A percentile compares a stretch with the other conserved stretches of the same genome.
These are phyloP conservation scores for Cheilosia impressa DNA, from an alignment of 2,888 invertebrate genomes.

Conservation along the genomic window DNA sequence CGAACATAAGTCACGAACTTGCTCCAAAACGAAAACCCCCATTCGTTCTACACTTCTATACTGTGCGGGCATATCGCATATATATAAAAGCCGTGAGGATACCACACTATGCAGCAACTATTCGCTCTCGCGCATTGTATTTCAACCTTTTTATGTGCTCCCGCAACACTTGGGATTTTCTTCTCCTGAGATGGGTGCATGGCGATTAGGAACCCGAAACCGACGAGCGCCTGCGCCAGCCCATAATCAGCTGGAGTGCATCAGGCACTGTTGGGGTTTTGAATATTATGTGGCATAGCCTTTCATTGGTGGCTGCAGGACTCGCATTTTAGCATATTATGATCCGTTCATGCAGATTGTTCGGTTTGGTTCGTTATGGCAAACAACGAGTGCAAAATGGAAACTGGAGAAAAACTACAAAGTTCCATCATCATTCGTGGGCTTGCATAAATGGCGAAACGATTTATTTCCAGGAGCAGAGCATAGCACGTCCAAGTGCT, in stretches of 20 bases:
- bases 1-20: conserved; percentile 75
- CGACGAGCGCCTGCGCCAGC: conserved; percentile 58
- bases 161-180: conserved; percentile 58
- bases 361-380: conserved; percentile 59
- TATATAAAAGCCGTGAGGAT: conserved; percentile 42
- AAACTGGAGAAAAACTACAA: conserved; percentile 57
- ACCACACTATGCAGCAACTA: background rate
- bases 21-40: conserved; percentile 59
- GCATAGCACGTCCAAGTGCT: background rate
- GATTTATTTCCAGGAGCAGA: conserved; percentile 36
- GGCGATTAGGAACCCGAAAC: conserved; percentile 68
- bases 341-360: conserved; percentile 74
- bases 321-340: conserved; percentile 66
- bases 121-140: conserved; percentile 28
- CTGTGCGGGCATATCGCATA: background rate
- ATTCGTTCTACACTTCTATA: background rate
- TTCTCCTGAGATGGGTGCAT: conserved; percentile 65
- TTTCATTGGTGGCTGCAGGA: conserved; percentile 35
- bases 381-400: conserved; percentile 50
- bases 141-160: conserved; percentile 58
- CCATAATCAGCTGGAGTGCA: conserved; percentile 74
- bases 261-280: conserved; percentile 38
- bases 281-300: conserved; percentile 38
- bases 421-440: conserved; percentile 62
- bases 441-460: conserved; percentile 46